Base-by-base conservation (phyloP, 2,888 invertebrate species). In the Hyppa rectilinea region DNA sequence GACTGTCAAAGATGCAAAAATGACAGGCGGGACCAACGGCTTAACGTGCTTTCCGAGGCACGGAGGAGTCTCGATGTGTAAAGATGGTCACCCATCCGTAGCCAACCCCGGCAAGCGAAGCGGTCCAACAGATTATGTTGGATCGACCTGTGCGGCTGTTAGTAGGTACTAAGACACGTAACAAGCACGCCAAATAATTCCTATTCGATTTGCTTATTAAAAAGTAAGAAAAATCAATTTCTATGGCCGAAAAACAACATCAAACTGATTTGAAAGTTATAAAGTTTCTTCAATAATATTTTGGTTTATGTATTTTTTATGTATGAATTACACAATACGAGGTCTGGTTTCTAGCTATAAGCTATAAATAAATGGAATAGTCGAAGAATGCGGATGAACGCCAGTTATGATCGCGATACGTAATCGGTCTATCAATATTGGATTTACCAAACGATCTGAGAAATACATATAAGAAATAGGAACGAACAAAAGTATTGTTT, bases 341-440 rank as follows among this genome's bases (percentile, higher is more conserved):
- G 38, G 12, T 43, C 61, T 75, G 64, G 52, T 65, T 62, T 80
- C 43, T 38, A 70, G 63, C 58, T 43, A 36, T 17, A 31, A 23
- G 40, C 40, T 58, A 70, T 78, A 61, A 69, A 79, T 73, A 68
- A 52, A 60, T 78, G 43, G 38, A 75, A 64, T 50, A 47, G 29
- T 56, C 26, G 23, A 70, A 65, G 76, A 80, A 78, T 75, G 80
- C 76, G 80, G 78, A 78, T 62, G 64, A 9, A 53, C 53, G 61
- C 29, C 14, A 38, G 60, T 58, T 58, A 75, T 71, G 70, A 63
- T 61, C 45, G 64, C 29, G 23, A 61, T 60, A 56, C 73, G 73
- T 78, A 75, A 75, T 59, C 47, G 52, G n/a, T 43, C 29, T 78
- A 47, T 75, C 72, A 72, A 75, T 71, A 75, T 64, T 78, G 58